Conservation (phyloP, 1,140 invertebrate genomes). For the Anastrepha ludens region DNA sequence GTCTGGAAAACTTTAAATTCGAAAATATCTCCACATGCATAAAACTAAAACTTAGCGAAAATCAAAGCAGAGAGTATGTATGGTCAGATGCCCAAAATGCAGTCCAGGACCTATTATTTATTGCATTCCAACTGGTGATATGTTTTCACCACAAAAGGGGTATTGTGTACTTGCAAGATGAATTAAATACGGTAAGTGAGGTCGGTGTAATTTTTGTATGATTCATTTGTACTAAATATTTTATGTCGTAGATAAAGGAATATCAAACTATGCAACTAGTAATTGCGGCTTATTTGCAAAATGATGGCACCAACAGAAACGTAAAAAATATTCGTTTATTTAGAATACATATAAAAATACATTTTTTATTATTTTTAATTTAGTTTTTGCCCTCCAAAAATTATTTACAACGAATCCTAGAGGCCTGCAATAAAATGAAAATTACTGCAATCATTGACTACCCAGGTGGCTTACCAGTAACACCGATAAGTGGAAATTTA, state of each 20-base stretch:
- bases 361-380: background rate
- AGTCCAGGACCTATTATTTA: constrained; percentile 45
- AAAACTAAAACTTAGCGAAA: background rate
- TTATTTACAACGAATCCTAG: constrained; percentile 52
- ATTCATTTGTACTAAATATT: background rate
- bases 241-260: constrained; percentile 16
- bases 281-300: constrained; percentile 29
- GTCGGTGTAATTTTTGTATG: background rate
- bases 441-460: constrained; percentile 54
- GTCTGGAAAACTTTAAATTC: background rate
- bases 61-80: background rate
- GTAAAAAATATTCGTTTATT: background rate
- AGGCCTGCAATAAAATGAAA: constrained; percentile 43
- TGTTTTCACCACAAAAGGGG: constrained; percentile 3
- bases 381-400: constrained; percentile 28
- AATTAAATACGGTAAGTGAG: constrained; percentile 4
- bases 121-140: constrained; percentile 41
- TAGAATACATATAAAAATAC: background rate
- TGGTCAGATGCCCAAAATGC: constrained; percentile 25
- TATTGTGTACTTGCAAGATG: constrained; percentile 33
- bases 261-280: constrained; percentile 47
- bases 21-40: constrained; percentile 4
- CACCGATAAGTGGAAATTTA: constrained; percentile 23
- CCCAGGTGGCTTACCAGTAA: constrained; percentile 41
- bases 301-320: background rate